Evolutionary conservation across 2,888 invertebrate species (phyloP), one percentile per base, ranked within the genome.

Genomic region (Parnassius smintheus): DNA sequence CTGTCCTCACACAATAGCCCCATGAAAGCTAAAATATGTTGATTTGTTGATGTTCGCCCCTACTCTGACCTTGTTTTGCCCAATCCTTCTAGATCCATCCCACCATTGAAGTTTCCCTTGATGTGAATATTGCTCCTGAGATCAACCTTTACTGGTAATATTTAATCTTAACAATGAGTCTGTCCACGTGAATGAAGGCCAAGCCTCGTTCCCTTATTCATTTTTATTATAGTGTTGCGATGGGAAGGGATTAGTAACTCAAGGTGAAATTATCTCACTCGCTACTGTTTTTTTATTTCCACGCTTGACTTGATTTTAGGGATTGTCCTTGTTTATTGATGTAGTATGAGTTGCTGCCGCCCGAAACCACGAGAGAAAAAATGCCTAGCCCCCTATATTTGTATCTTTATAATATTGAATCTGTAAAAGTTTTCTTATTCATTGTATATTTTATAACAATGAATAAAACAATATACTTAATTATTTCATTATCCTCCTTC

Each of bases 41-140:
- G 85, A 87, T 86, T 84, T 86, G 86, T 86, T 82, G 76, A 77
- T 80, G 72, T 79, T 83, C 78, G 79, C 81, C 83, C 85, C 83
- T 77, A 74, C 72, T 75, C 76, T 80, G 80, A 81, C 82, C 82
- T 82, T 71, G 69, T 57, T 59, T 41, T 64, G 66, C 61, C 87
- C 83, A 83, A 66, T 72, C 62, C 74, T 77, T 46, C 46, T 13
- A 68, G 87, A 87, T 63, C 85, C 68, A 56, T 67, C 61, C 60
- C 62, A 58, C 64, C 68, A 69, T 69, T 71, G 65, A 61, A 12
- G 50, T 54, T 64, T 62, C 52, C 62, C 65, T 46, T 68, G 56
- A 63, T 68, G 59, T 48, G 58, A 63, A 52, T 61, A 66, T 68
- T 66, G 45, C 56, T 55, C 62, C 46, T 55, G 25, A 68, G 65